Base-by-base conservation (phyloP, 2,888 invertebrate genomes). In the Phragmatobia fuliginosa region DNA sequence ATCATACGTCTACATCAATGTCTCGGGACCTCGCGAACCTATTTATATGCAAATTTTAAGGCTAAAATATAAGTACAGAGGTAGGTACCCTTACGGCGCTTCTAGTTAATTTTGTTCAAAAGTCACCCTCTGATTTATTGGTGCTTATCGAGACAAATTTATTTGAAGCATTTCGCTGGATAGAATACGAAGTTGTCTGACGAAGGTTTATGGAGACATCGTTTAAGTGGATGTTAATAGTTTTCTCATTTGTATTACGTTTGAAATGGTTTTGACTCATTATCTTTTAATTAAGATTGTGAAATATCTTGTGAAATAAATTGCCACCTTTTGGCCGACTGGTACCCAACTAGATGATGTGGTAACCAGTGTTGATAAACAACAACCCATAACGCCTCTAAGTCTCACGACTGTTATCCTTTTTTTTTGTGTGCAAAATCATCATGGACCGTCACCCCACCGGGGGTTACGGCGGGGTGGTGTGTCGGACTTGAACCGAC, bases 31-130 rank as follows among this genome's bases (percentile, higher is more conserved):
- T 71, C 70, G 65, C 66, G 66, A 71, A 77, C 83, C 88, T 85
- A 90, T 91, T 88, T 91, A 87, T 88, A 91, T 90, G 90, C 87
- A 83, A 91, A 90, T 91, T 90, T 88, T 77, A 88, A 88, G 88
- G 82, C 86, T 83, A 83, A 85, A 85, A 85, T 86, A 49, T 49
- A n/a, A 49, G 45, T 49, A 49, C 45, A 49, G 7, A 74, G 73
- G 72, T 79, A 83, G 66, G 66, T 68, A 64, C 61, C 75, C 68
- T 74, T 68, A 78, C 73, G 70, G 66, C 70, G 75, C 73, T 70
- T 70, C 72, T 81, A 83, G 81, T 87, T 89, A 89, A 89, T 89
- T 89, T 87, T 81, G 85, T 83, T 89, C 87, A 85, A 82, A 89
- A 88, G 87, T 88, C 85, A 72, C 82, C 68, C 68, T 0, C 36